Conservation (phyloP, 2,797 vertebrate genomes). For the Cossypha dichroa region DNA sequence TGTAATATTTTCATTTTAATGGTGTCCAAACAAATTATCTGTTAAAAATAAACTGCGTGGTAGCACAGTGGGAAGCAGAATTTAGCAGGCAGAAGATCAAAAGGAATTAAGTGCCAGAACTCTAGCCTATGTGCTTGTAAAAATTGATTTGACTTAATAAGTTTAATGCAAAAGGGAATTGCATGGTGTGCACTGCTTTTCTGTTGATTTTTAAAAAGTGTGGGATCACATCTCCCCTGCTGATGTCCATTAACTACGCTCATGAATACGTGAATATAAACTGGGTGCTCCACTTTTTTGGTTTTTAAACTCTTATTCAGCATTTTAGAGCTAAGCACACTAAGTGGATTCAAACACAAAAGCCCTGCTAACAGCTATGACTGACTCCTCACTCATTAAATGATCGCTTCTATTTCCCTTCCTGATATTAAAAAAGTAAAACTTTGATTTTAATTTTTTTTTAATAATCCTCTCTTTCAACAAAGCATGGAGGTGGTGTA, state of each 20-base stretch:
- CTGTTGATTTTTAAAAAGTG: conserved; percentile 28
- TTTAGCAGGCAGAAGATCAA: conserved; percentile 54
- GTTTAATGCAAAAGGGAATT: conserved; percentile 56
- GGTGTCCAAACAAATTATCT: conserved; percentile 66
- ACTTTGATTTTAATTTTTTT: neutral
- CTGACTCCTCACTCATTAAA: neutral
- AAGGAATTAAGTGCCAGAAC: conserved; percentile 61
- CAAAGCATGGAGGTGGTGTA: neutral
- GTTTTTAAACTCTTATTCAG: neutral
- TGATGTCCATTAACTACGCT: conserved; percentile 39
- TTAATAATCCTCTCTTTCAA: neutral
- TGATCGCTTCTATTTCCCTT: neutral
- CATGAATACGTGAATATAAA: conserved; percentile 71
- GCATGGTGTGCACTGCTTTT: neutral
- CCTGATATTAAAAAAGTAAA: neutral
- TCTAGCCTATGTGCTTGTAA: conserved; percentile 22
- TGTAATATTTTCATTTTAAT: conserved; percentile 50
- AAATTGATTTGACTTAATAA: conserved; percentile 73
- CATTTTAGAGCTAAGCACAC: neutral
- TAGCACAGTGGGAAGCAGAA: conserved; percentile 48
- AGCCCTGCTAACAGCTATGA: neutral
- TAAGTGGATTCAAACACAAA: neutral
- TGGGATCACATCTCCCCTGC: conserved; percentile 19
- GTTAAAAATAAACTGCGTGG: conserved; percentile 58
- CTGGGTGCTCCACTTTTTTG: neutral